Evolutionary conservation across 2,797 vertebrate species (phyloP).

Genomic region (Notoglanidium macrostoma): DNA sequence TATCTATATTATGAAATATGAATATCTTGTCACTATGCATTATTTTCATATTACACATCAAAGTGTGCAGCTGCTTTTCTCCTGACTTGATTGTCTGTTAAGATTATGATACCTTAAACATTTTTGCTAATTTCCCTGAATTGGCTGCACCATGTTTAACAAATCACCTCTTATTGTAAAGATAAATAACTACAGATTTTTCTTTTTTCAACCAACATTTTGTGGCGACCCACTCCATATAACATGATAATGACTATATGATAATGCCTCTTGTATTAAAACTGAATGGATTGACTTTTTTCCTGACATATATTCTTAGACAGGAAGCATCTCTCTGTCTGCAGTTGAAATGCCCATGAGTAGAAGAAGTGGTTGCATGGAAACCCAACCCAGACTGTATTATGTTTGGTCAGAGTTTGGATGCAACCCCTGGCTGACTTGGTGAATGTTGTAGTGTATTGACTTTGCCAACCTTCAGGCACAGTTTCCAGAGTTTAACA

Average conservation of each 20-base stretch:
- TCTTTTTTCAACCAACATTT: too few species aligned
- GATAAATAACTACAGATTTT: too few species aligned
- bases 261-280: neutral
- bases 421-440: slow-evolving; percentile 52
- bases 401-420: slow-evolving; percentile 55
- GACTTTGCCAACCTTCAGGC: slow-evolving; percentile 46
- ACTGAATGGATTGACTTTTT: neutral
- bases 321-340: neutral
- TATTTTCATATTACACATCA: too few species aligned
- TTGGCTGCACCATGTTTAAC: too few species aligned
- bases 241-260: neutral
- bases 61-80: too few species aligned
- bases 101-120: too few species aligned
- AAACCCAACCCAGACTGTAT: slow-evolving; percentile 50
- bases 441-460: slow-evolving; percentile 45
- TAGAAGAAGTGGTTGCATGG: slow-evolving; percentile 24
- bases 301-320: neutral
- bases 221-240: too few species aligned
- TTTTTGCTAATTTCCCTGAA: too few species aligned
- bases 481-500: slow-evolving; percentile 44
- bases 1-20: too few species aligned
- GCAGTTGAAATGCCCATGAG: neutral
- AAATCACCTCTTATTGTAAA: too few species aligned
- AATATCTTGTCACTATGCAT: too few species aligned
- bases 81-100: too few species aligned